Evolutionary conservation across 1,140 invertebrate genomes (phyloP).

Genomic region (Achroia grisella): DNA sequence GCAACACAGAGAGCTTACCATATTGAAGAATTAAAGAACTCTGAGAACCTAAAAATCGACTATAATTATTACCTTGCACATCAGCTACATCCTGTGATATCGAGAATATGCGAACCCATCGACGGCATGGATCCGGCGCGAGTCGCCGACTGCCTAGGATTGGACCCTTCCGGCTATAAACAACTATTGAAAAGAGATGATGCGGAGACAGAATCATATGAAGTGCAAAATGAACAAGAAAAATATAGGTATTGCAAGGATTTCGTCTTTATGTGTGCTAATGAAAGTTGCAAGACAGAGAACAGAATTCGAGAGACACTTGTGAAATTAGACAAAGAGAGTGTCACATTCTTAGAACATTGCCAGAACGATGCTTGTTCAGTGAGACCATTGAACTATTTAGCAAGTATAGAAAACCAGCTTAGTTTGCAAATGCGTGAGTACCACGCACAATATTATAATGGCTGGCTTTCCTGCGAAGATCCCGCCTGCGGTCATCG

Average conservation of each 20-base stretch:
- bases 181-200: conserved; percentile 72
- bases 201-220: conserved; percentile 71
- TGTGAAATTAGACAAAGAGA: conserved; percentile 60
- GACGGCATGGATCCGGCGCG: conserved; percentile 93
- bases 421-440: conserved; percentile 78
- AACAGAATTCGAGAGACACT: conserved; percentile 74
- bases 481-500: conserved; percentile 87
- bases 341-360: conserved; percentile 74
- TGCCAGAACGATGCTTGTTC: conserved; percentile 81
- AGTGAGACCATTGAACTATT: conserved; percentile 76
- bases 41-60: conserved; percentile 83
- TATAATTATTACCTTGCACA: conserved; percentile 88
- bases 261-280: conserved; percentile 78
- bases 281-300: conserved; percentile 74
- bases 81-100: conserved; percentile 96
- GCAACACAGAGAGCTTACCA: conserved; percentile 96
- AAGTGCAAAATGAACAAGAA: conserved; percentile 79
- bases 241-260: conserved; percentile 85
- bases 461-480: conserved; percentile 89
- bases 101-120: conserved; percentile 95
- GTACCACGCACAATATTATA: conserved; percentile 84
- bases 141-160: conserved; percentile 92
- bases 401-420: conserved; percentile 81
- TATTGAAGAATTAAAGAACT: conserved; percentile 89
- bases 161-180: conserved; percentile 73